A percentile compares a stretch with the other conserved stretches of the same genome.
These are phyloP conservation scores for Orussus abietinus DNA, from an alignment of 1,140 invertebrate genomes.

Conservation along the genomic window DNA sequence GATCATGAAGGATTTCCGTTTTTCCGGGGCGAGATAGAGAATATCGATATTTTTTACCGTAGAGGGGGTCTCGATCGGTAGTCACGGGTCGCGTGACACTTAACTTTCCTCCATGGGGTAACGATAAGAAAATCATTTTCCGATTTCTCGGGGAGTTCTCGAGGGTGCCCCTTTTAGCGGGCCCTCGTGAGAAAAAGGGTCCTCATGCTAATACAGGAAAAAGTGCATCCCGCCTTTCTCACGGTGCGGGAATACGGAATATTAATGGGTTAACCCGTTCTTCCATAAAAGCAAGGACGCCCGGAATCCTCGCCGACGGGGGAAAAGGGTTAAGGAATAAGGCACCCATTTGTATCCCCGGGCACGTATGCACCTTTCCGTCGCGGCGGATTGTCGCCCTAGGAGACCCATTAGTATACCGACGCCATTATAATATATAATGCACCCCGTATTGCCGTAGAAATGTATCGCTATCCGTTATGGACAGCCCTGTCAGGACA, in stretches of 20 bases:
- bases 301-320: not conserved
- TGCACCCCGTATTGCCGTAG: slow-evolving; percentile 11
- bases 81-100: too few relatives aligned
- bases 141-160: too few relatives aligned
- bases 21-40: too few relatives aligned
- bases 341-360: not conserved
- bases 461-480: not conserved
- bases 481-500: too few relatives aligned
- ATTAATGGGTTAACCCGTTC: slow-evolving; percentile 1
- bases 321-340: slow-evolving; percentile 1
- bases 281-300: too few relatives aligned
- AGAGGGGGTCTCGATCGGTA: too few relatives aligned
- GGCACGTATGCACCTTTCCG: not conserved
- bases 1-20: too few relatives aligned
- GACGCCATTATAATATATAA: slow-evolving; percentile 24
- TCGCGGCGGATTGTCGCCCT: too few relatives aligned
- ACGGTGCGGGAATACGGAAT: not conserved
- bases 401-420: slow-evolving; percentile 19
- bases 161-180: too few relatives aligned
- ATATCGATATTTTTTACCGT: too few relatives aligned
- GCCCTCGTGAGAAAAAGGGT: not conserved
- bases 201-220: not conserved
- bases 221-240: not conserved
- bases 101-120: too few relatives aligned
- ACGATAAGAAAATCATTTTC: too few relatives aligned